Conservation (phyloP, 1,140 invertebrate species). For the Drepana arcuata region DNA sequence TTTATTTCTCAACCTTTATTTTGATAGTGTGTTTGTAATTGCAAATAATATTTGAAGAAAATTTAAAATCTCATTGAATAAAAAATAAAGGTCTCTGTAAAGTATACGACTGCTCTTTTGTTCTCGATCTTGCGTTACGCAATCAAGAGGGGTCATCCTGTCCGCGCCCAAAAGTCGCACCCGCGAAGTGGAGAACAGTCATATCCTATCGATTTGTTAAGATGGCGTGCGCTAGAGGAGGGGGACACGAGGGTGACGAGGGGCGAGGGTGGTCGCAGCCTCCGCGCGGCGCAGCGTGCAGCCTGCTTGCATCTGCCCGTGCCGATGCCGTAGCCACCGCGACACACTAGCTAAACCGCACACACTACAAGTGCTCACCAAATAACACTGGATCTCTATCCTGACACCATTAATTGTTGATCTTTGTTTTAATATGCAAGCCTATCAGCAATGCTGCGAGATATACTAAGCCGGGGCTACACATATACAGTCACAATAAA, state of each 20-base stretch:
- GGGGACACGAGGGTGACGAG: slow-evolving; percentile 32
- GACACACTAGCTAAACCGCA: slow-evolving; percentile 51
- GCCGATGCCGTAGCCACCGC: slow-evolving; percentile 34
- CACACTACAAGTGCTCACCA: slow-evolving; percentile 6
- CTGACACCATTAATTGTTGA: no score
- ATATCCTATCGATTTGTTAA: slow-evolving; percentile 75
- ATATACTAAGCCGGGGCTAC: no score
- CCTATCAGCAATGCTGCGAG: no score
- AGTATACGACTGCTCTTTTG: no score
- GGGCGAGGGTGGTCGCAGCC: slow-evolving; percentile 31
- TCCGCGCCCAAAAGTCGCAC: slow-evolving; percentile 60
- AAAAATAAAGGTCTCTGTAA: no score
- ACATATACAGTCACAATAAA: no score
- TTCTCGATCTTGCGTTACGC: slow-evolving; percentile 28
- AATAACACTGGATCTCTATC: neutral
- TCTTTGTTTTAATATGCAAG: no score
- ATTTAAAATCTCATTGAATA: no score
- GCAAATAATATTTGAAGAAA: no score
- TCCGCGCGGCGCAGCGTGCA: slow-evolving; percentile 52
- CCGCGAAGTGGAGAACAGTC: slow-evolving; percentile 72
- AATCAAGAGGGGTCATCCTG: slow-evolving; percentile 54
- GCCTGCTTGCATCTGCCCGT: slow-evolving; percentile 52
- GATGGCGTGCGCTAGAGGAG: slow-evolving; percentile 71
- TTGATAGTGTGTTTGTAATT: no score
- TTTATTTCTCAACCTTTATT: no score